phyloP scores from a whole-genome alignment of 2,797 vertebrate species.

The Acrocephalus scirpaceus region DNA sequence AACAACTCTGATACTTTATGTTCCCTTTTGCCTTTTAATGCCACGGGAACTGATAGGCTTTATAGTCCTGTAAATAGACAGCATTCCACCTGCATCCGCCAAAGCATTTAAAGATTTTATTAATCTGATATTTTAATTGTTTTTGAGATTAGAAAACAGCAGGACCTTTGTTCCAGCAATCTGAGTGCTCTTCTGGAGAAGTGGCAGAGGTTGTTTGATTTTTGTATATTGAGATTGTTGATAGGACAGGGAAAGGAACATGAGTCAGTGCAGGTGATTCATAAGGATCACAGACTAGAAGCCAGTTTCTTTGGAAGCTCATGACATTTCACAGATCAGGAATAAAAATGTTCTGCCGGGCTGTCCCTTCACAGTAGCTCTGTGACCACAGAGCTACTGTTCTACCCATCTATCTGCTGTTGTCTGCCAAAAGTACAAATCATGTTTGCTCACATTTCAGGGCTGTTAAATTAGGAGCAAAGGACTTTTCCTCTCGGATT shows the following conservation, averaged over 20 bases:
- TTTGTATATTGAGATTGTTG: conserved; percentile 59
- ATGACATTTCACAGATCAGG: background rate
- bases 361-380: background rate
- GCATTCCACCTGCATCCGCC: conserved; percentile 46
- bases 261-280: conserved; percentile 35
- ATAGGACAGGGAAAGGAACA: conserved; percentile 33
- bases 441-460: conserved; percentile 17
- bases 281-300: background rate
- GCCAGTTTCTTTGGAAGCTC: background rate
- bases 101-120: conserved; percentile 74
- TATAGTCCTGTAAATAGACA: conserved; percentile 69
- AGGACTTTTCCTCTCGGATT: background rate
- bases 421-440: conserved; percentile 3
- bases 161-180: conserved; percentile 55
- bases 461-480: background rate
- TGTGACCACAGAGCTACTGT: background rate
- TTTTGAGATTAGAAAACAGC: conserved; percentile 69
- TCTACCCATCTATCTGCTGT: background rate
- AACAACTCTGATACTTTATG: conserved; percentile 13
- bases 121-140: conserved; percentile 72
- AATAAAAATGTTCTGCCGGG: background rate
- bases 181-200: conserved; percentile 49
- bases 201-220: conserved; percentile 44
- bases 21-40: conserved; percentile 68
- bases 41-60: conserved; percentile 59